Conservation (phyloP, 2,888 invertebrate genomes). For the Hypsopygia costalis region DNA sequence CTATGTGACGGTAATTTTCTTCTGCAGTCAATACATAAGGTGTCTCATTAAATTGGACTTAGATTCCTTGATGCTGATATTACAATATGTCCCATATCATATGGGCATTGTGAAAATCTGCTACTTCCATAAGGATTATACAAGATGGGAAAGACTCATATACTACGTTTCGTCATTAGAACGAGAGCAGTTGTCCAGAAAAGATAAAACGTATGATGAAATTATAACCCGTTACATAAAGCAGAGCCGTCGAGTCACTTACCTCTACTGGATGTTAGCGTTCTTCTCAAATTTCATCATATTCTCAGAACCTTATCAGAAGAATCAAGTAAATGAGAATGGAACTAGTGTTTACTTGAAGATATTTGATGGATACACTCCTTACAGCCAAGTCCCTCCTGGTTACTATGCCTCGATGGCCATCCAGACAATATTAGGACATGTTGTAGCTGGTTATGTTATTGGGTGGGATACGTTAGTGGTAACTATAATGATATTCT, state of each 20-base stretch:
- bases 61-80: constrained; percentile 37
- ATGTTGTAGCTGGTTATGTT: constrained; percentile 44
- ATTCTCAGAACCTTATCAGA: constrained; percentile 48
- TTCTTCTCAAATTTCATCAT: constrained; percentile 45
- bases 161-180: constrained; percentile 42
- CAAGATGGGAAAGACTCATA: constrained; percentile 43
- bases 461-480: constrained; percentile 53
- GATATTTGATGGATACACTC: constrained; percentile 51
- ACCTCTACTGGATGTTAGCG: constrained; percentile 45
- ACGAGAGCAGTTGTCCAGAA: constrained; percentile 28
- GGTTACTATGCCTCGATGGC: constrained; percentile 49
- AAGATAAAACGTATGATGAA: constrained; percentile 20
- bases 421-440: constrained; percentile 45
- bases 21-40: constrained; percentile 48
- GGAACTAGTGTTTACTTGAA: constrained; percentile 41
- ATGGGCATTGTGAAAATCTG: constrained; percentile 46
- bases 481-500: constrained; percentile 53
- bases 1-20: constrained; percentile 38
- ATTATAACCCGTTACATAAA: constrained; percentile 38
- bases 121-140: constrained; percentile 42
- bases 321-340: constrained; percentile 37
- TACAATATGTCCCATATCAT: constrained; percentile 55
- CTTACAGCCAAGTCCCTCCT: constrained; percentile 42
- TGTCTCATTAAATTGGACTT: constrained; percentile 32
- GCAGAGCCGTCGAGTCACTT: constrained; percentile 41